These are phyloP conservation scores for Andrena dorsata DNA, from an alignment of 2,888 invertebrate species.

Conservation along the genomic window DNA sequence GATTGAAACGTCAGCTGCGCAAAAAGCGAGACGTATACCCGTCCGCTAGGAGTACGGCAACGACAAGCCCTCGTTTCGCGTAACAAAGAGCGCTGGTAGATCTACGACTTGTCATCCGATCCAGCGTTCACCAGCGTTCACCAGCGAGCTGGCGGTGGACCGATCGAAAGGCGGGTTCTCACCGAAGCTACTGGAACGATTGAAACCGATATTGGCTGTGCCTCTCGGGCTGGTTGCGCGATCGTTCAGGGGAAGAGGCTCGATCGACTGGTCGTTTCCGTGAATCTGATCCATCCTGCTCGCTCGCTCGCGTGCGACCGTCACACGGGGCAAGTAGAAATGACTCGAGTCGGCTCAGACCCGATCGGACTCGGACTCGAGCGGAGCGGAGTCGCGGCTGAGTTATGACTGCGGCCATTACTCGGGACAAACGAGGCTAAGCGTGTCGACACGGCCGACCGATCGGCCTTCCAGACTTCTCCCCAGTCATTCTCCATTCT, in stretches of 20 bases:
- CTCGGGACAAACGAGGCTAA: slow-evolving; percentile 82
- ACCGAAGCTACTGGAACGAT: slow-evolving; percentile 41
- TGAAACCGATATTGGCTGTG: slow-evolving; percentile 23
- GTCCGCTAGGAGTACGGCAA: neutral
- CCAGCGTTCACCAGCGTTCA: neutral
- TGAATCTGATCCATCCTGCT: slow-evolving; percentile 66
- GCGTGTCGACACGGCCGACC: slow-evolving; percentile 78
- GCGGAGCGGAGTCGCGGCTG: slow-evolving; percentile 64
- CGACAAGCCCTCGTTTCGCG: slow-evolving; percentile 15
- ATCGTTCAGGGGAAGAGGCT: slow-evolving; percentile 39
- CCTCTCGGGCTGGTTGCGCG: slow-evolving; percentile 29
- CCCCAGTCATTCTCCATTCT: slow-evolving; percentile 65
- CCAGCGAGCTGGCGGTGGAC: neutral
- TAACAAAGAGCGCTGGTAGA: slow-evolving; percentile 22
- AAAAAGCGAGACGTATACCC: neutral
- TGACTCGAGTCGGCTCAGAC: slow-evolving; percentile 26
- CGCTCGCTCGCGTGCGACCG: slow-evolving; percentile 29
- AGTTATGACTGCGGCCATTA: slow-evolving; percentile 79
- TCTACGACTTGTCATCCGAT: slow-evolving; percentile 21
- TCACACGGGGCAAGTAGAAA: slow-evolving; percentile 46
- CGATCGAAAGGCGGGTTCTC: slow-evolving; percentile 28
- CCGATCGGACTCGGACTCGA: slow-evolving; percentile 53
- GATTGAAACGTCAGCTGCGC: slow-evolving; percentile 15
- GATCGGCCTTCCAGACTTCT: slow-evolving; percentile 69
- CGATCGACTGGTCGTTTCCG: slow-evolving; percentile 71